Base-by-base conservation (phyloP, 2,888 invertebrate genomes). In the Erynnis tages region DNA sequence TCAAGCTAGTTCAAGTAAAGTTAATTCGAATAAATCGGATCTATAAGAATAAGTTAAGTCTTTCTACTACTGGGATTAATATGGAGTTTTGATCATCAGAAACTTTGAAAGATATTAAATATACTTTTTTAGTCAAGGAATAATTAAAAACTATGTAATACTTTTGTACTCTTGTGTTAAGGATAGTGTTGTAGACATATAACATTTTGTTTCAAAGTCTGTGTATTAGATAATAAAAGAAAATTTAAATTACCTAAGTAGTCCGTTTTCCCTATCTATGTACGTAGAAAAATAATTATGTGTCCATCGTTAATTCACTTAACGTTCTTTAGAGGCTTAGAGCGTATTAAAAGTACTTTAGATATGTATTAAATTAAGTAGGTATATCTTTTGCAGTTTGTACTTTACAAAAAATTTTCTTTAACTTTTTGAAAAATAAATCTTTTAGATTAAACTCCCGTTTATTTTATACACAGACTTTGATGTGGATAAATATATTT, bases 241-340 rank as follows among this genome's bases (percentile, higher is more conserved):
- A 6, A 8, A 19, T 13, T 27, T 7, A 16, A 35, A 25, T 27
- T 43, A 32, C 21, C 21, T 44, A 44, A 44, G 13, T 21, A 30
- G 17, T 41, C 16, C 29, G 11, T 11, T 23, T 34, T 32, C 3
- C 5, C 10, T 19, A 25, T 11, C 35, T 50, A 43, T 13, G 8
- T 50, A 50, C 19, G 8, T 50, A 50, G 43, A 50, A 50, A 41
- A 43, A 50, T 43, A 49, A 30, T 16, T 25, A 11, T 38, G 13
- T 43, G 40, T 38, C 40, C 29, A 32, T 34, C 17, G 49, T 49
- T 49, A 49, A 49, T 49, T 41, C 17, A 34, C 40, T 48, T 49
- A 49, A 34, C 34, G 19, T 49, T 49, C 49, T 49, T 49, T 41
- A 48, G 11, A 25, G 25, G 49, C 16, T 49, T 49, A 34, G 34